Evolutionary conservation across 2,888 invertebrate species (phyloP), one percentile per base, ranked within the genome.

Genomic region (Eumerus sabulonum): DNA sequence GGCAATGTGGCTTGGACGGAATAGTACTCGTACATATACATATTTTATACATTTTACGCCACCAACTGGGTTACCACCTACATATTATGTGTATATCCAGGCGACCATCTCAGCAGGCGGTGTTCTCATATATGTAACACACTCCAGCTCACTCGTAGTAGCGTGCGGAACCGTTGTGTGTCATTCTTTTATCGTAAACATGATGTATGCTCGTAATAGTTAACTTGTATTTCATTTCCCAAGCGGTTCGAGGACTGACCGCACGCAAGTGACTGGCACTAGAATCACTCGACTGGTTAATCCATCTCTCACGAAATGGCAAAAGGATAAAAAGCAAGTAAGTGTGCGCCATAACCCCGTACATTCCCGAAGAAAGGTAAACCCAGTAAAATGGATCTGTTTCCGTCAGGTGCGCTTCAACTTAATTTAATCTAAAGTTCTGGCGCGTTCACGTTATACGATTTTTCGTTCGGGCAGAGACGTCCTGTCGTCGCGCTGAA

Each of bases 401-500:
- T 63, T 48, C 57, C 53, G 68, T 48, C 73, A 68, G 73, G 59
- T 68, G 59, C 73, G 68, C 60, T 63, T 42, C 66, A 63, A 62
- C 74, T 56, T 81, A 70, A 70, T 76, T 74, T 70, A 79, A 79
- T 79, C 74, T 60, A 60, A 68, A 70, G 79, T 81, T 74, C 74
- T 81, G 79, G 74, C 74, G 79, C 73, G 73, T 64, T 4, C 27
- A 4, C 27, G 27, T 27, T 27, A 27, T 27, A 27, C 7, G 27
- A 7, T 27, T 63, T 50, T 44, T 57, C 63, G 50, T 63, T 51
- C 27, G 45, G 63, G 57, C 18, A 16, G 48, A 50, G 40, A 47
- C 42, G 42, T 44, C 67, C 19, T 47, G 44, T 57, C 35, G 19
- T 67, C 56, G 18, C 13, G 35, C 27, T 14, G 5, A 3, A 1